Evolutionary conservation across 1,140 invertebrate genomes (phyloP), one percentile per base, ranked within the genome.

Genomic region (Drosophila erecta): DNA sequence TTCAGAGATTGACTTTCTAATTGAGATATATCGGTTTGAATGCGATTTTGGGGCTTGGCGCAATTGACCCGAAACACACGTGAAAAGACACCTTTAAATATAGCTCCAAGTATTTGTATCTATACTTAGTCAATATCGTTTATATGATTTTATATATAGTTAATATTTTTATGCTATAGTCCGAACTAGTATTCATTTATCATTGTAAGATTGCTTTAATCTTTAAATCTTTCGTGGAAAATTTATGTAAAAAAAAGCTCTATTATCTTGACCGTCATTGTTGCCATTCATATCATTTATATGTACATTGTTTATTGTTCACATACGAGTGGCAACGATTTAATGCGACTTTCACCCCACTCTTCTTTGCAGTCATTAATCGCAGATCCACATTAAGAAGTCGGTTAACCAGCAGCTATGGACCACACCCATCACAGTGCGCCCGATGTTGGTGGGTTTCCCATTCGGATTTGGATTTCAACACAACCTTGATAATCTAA

Each of bases 381-480:
- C 71, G 33, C 50, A 55, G 33, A 61, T 61, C 14, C 15, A 14
- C 22, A 58, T 15, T 35, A 35, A 44, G n/a, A 12, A 30, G 22
- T 33, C 54, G 59, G 15, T 37, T 11, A 40, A 38, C 33, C 64
- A 38, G 44, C 46, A 60, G 22, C 47, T 38, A 91, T 91, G 90
- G 90, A 91, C 64, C 90, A 91, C 64, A 73, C 79, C 24, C 76
- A 84, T 20, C 90, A 90, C 50, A 62, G 46, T 61, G 62, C 77
- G 44, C 64, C 71, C 33, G 71, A 54, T 65, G 79, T 85, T 41
- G 90, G 90, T 91, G 47, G 69, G 87, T 90, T 20, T 5, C 8
- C 3, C 0, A 8, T 35, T 35, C 11, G 11, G 11, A 8, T 35
- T 35, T 11, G 11, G 12, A 2, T 1, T 22, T 12, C 11, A 0